Evolutionary conservation across 2,888 invertebrate species (phyloP).

Genomic region (Rhagonycha fulva): DNA sequence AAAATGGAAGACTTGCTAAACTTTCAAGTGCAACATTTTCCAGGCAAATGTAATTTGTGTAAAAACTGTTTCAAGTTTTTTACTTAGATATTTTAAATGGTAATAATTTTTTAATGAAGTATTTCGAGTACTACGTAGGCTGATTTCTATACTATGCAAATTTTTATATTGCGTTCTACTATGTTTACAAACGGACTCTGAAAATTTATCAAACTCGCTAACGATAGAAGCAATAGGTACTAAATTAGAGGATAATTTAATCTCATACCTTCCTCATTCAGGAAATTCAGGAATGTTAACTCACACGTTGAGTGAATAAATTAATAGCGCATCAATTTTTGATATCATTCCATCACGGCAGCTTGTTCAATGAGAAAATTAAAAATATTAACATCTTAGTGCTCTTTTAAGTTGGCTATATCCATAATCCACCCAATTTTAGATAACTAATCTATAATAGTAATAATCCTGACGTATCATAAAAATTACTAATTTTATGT

Average conservation of each 20-base stretch:
- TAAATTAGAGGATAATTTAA: too few species aligned
- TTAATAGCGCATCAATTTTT: too few species aligned
- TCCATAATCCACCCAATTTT: too few species aligned
- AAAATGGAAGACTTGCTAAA: neutral
- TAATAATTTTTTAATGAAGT: neutral
- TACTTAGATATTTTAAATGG: neutral
- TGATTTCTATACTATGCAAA: neutral
- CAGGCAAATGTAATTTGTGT: neutral
- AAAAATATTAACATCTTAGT: neutral
- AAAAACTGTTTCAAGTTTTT: neutral
- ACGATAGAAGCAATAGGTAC: too few species aligned
- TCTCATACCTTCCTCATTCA: too few species aligned
- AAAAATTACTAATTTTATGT: neutral
- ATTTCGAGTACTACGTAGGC: neutral
- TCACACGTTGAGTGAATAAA: too few species aligned
- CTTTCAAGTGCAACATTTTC: neutral
- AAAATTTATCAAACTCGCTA: neutral
- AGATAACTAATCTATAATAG: too few species aligned
- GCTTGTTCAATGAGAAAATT: neutral
- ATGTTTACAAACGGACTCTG: neutral
- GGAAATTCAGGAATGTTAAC: too few species aligned
- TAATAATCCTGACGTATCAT: too few species aligned
- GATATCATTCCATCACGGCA: too few species aligned
- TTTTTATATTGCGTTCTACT: neutral
- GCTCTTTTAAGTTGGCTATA: neutral